These are phyloP conservation scores for Epizoanthus illoricatus DNA, from an alignment of 92 coral and sea anemone genomes.

Conservation along the genomic window DNA sequence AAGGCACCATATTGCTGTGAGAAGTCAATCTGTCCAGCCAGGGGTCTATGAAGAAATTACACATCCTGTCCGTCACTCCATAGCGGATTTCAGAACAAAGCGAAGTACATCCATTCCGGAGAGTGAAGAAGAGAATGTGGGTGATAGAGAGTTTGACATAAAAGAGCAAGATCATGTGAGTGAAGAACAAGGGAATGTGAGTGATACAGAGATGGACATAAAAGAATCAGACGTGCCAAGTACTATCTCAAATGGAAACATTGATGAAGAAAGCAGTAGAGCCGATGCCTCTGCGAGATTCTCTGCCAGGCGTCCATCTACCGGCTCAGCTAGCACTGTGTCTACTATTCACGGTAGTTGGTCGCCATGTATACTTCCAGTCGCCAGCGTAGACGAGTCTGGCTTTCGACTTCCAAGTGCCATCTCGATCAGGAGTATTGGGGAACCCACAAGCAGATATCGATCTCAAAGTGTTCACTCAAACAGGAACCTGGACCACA, in stretches of 20 bases:
- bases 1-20: not conserved
- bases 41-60: too few species aligned
- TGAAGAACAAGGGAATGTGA: not conserved
- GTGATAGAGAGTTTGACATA: not conserved
- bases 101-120: not conserved
- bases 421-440: not conserved
- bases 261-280: not conserved
- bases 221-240: not conserved
- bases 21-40: conserved; percentile 11
- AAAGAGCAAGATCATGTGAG: not conserved
- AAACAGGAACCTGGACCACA: not conserved
- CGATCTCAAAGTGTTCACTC: not conserved
- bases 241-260: not conserved
- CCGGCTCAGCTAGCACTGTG: not conserved
- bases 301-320: not conserved
- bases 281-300: not conserved
- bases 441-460: not conserved
- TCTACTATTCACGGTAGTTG: not conserved
- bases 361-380: not conserved
- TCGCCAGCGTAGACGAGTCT: not conserved
- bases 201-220: not conserved
- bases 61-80: not conserved
- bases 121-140: not conserved
- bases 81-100: not conserved
- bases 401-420: not conserved